Evolutionary conservation across 53 echinoderm and acorn worm genomes (phyloP).

Genomic region (Luidia sarsii): DNA sequence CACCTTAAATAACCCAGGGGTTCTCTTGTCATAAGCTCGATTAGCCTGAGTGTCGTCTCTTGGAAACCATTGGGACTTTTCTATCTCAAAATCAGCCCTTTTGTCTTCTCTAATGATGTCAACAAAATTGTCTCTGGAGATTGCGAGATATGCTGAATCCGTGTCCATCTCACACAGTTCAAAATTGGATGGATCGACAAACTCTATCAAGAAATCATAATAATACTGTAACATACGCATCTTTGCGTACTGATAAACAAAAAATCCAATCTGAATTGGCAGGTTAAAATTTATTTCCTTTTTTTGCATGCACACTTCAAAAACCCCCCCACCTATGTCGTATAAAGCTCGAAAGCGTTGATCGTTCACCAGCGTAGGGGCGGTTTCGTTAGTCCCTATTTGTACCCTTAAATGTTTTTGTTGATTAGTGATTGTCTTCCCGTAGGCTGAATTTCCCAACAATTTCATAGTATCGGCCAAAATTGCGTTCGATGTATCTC

Average conservation of each 20-base stretch:
- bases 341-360: not conserved
- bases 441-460: conserved; percentile 63
- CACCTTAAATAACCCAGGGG: conserved; percentile 56
- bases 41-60: conserved; percentile 53
- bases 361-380: not conserved
- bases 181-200: conserved; percentile 49
- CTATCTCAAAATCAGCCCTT: conserved; percentile 16
- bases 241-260: conserved; percentile 70
- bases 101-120: conserved; percentile 51
- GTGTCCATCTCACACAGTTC: too few species aligned
- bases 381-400: not conserved
- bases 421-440: conserved; percentile 45
- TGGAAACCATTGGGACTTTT: conserved; percentile 55
- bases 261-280: conserved; percentile 59
- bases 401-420: not conserved
- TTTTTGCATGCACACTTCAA: conserved; percentile 40
- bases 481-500: conserved; percentile 19
- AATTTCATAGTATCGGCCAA: conserved; percentile 58
- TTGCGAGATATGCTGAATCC: conserved; percentile 64
- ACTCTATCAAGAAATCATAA: conserved; percentile 57
- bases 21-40: conserved; percentile 21
- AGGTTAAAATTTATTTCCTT: conserved; percentile 11
- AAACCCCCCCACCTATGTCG: not conserved
- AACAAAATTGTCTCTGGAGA: conserved; percentile 40
- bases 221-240: conserved; percentile 73